Evolutionary conservation across 2,797 vertebrate species (phyloP).

Genomic region (Leucoraja ocellata): DNA sequence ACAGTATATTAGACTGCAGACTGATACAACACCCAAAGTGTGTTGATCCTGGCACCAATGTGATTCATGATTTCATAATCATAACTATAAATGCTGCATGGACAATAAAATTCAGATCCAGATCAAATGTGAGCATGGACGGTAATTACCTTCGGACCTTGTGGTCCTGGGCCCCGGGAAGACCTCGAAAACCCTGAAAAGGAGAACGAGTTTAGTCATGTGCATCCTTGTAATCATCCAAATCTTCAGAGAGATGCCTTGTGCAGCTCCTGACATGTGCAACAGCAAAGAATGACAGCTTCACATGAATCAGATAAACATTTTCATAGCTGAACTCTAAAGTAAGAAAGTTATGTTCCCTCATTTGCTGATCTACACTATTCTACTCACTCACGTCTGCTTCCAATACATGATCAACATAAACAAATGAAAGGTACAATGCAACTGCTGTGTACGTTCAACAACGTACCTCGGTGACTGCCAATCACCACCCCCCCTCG

Average conservation of each 20-base stretch:
- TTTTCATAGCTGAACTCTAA: not conserved
- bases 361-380: not conserved
- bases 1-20: not conserved
- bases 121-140: too few relatives aligned
- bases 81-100: not conserved
- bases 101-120: not conserved
- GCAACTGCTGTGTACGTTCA: too few relatives aligned
- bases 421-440: not conserved
- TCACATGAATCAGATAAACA: not conserved
- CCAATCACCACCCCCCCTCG: too few relatives aligned
- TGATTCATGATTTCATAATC: not conserved
- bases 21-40: not conserved
- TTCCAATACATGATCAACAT: not conserved
- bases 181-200: conserved; percentile 27
- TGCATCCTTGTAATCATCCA: not conserved
- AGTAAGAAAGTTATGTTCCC: not conserved
- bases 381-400: not conserved
- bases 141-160: not conserved
- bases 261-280: not conserved
- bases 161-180: conserved; percentile 6
- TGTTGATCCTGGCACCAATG: not conserved
- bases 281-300: not conserved
- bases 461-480: too few relatives aligned
- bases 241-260: not conserved
- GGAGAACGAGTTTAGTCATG: not conserved